Evolutionary conservation across 2,888 invertebrate genomes (phyloP).

Genomic region (Leucophenga montana): DNA sequence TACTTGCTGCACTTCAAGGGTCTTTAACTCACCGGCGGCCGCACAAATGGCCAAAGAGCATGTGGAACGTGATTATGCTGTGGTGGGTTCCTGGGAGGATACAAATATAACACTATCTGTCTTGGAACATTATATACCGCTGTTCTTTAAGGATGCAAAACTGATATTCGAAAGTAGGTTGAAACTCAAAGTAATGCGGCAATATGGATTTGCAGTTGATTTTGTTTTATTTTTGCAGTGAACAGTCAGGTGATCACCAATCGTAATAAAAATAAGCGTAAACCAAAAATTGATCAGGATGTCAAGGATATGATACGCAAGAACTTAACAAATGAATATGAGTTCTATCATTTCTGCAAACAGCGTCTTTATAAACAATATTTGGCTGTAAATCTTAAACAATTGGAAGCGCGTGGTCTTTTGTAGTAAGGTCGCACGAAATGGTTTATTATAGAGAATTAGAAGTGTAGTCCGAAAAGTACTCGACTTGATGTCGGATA

Average conservation of each 20-base stretch:
- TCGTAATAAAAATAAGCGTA: slow-evolving; percentile 45
- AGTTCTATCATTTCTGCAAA: slow-evolving; percentile 57
- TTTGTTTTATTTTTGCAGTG: slow-evolving; percentile 31
- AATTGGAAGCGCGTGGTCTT: not conserved
- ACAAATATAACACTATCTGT: slow-evolving; percentile 86
- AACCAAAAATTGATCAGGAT: slow-evolving; percentile 52
- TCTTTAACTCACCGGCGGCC: slow-evolving; percentile 86
- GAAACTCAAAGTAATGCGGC: slow-evolving; percentile 83
- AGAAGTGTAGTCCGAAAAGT: too few species aligned
- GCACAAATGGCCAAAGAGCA: slow-evolving; percentile 86
- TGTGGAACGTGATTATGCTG: slow-evolving; percentile 87
- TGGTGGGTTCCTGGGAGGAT: slow-evolving; percentile 89
- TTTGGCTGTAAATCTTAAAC: slow-evolving; percentile 45
- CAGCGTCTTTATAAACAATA: slow-evolving; percentile 55
- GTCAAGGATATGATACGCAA: slow-evolving; percentile 45
- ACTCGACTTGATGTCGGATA: too few species aligned
- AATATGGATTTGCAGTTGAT: slow-evolving; percentile 40
- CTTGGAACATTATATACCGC: slow-evolving; percentile 83
- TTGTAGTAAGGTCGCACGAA: too few species aligned
- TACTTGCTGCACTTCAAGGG: slow-evolving; percentile 85
- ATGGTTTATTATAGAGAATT: too few species aligned
- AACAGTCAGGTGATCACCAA: slow-evolving; percentile 49
- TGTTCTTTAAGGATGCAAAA: slow-evolving; percentile 83
- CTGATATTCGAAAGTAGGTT: slow-evolving; percentile 58
- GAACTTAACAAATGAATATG: slow-evolving; percentile 55